These are phyloP conservation scores for Misgurnus anguillicaudatus DNA, from an alignment of 2,113 vertebrate species.

Conservation along the genomic window DNA sequence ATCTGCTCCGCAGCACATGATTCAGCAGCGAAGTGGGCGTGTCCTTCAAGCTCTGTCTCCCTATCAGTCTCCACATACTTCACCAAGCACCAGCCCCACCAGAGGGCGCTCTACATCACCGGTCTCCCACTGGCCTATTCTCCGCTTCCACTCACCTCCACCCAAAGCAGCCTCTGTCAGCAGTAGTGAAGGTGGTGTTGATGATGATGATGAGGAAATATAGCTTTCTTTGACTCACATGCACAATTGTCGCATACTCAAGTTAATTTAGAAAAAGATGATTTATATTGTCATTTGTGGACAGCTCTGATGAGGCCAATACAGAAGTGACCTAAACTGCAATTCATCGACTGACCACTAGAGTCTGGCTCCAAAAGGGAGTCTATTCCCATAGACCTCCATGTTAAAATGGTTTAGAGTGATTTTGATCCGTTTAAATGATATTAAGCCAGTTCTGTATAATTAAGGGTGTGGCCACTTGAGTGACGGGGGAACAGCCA, in stretches of 20 bases:
- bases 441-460: too few relatives aligned
- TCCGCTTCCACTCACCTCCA: constrained; percentile 81
- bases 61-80: constrained; percentile 84
- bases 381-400: too few relatives aligned
- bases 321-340: too few relatives aligned
- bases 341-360: too few relatives aligned
- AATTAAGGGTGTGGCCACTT: too few relatives aligned
- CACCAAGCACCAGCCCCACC: constrained; percentile 88
- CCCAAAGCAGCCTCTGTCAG: constrained; percentile 87
- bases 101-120: constrained; percentile 90
- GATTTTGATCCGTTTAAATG: too few relatives aligned
- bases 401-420: too few relatives aligned
- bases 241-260: background rate
- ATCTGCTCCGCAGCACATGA: constrained; percentile 72
- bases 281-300: too few relatives aligned
- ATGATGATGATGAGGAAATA: constrained; percentile 92
- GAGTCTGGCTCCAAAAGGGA: too few relatives aligned
- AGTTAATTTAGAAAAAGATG: background rate
- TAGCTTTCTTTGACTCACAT: constrained; percentile 63
- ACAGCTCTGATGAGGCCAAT: too few relatives aligned
- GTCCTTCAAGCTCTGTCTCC: constrained; percentile 93
- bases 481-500: too few relatives aligned
- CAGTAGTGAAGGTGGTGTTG: constrained; percentile 91
- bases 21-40: constrained; percentile 93
- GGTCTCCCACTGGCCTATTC: constrained; percentile 77